Conservation (phyloP, 2,797 vertebrate genomes). For the Stomatorhinus walkeri region DNA sequence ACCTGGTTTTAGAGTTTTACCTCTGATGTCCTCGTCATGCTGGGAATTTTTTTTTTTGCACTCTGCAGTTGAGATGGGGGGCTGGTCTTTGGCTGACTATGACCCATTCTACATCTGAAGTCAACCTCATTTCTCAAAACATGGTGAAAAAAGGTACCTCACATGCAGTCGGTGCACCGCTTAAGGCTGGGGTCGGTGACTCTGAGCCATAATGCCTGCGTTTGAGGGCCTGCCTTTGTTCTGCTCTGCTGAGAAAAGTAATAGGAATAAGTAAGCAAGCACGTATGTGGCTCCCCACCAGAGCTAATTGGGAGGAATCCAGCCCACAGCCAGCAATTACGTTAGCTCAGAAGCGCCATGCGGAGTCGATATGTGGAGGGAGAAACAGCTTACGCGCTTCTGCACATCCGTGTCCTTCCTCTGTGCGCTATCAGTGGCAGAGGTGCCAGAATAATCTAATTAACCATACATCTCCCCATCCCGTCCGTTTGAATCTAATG, state of each 20-base stretch:
- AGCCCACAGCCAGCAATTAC: slow-evolving; percentile 38
- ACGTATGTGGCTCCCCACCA: slow-evolving; percentile 32
- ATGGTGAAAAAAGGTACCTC: neutral
- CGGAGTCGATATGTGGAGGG: slow-evolving; percentile 29
- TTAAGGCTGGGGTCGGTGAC: slow-evolving; percentile 8
- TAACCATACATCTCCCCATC: slow-evolving; percentile 28
- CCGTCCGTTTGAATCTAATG: neutral
- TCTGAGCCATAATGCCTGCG: slow-evolving; percentile 28
- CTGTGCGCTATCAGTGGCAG: slow-evolving; percentile 29
- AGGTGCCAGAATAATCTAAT: slow-evolving; percentile 38
- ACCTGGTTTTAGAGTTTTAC: neutral
- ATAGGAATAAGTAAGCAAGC: slow-evolving; percentile 31
- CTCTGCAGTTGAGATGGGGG: neutral
- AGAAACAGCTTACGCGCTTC: slow-evolving; percentile 26
- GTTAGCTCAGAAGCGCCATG: slow-evolving; percentile 28
- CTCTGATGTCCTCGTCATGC: neutral
- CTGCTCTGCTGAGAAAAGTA: slow-evolving; percentile 38
- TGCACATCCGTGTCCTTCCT: slow-evolving; percentile 22
- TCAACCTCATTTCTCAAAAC: neutral
- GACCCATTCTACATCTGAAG: neutral
- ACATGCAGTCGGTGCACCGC: neutral
- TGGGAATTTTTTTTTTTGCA: neutral
- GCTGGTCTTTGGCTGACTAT: neutral
- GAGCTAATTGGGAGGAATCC: slow-evolving; percentile 40
- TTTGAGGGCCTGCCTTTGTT: slow-evolving; percentile 33